Evolutionary conservation across 2,888 invertebrate genomes (phyloP), one percentile per base, ranked within the genome.

Genomic region (Ennomos erosarius): DNA sequence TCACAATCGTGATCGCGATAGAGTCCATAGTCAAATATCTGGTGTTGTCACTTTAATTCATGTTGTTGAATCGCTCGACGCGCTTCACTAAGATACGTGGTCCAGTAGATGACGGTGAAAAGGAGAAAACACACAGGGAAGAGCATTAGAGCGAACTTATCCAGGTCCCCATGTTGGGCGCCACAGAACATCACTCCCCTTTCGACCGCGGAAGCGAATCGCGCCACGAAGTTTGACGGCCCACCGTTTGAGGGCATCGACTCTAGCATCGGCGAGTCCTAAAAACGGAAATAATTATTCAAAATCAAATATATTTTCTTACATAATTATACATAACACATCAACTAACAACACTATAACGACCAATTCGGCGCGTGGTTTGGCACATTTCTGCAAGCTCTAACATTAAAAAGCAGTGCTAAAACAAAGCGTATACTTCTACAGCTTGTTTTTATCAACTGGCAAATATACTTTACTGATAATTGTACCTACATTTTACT

Each of bases 141-240:
- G 42, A 94, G 62, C 64, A 94, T 93, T n/a, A 94, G 88, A 8
- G 94, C 94, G 64, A 93, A 92, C 75, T 93, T 93, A 79, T 94
- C 94, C 59, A 94, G 82, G 39, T 93, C 84, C 34, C 94, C 94
- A 65, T 94, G 90, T 75, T 94, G 94, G 62, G 94, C 94, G 71
- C 94, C 94, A 73, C 94, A 94, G 73, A 93, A 94, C 82, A 94
- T 90, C 37, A 94, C 89, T 8, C 93, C 93, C 50, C 90, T 88
- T 72, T 94, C 93, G 10, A 92, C 82, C 54, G 85, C 79, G 26
- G 90, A 80, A 0, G 84, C 85, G 70, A 94, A 79, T 11, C 89
- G 80, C 61, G 77, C 73, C 69, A 81, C 46, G 39, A 84, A 71
- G 53, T 75, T 74, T 8, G 84, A 78, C n/a, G 80, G 78, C 9